phyloP scores from a whole-genome alignment of 1,140 invertebrate genomes.

The Macrostomum lignano region DNA sequence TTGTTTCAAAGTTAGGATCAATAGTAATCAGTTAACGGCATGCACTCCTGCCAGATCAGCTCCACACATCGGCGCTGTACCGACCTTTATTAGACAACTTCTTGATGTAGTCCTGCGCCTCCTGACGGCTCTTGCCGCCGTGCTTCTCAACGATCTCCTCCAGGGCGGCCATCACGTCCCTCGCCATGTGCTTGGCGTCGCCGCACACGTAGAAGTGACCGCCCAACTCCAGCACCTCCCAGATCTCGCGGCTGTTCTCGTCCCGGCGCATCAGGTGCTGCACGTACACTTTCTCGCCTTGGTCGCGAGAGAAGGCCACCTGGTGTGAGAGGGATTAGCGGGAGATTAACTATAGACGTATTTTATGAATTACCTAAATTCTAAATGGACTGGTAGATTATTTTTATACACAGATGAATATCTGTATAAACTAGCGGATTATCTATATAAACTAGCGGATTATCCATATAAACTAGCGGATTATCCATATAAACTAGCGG shows the following conservation, averaged over 20 bases:
- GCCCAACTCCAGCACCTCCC: slow-evolving; percentile 56
- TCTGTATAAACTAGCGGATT: no score
- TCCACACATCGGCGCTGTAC: slow-evolving; percentile 96
- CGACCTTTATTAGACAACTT: slow-evolving; percentile 87
- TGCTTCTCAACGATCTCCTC: slow-evolving; percentile 33
- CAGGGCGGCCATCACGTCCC: slow-evolving; percentile 25
- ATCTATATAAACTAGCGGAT: no score
- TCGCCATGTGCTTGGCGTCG: slow-evolving; percentile 30
- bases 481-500: no score
- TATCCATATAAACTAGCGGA: no score
- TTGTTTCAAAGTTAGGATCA: no score
- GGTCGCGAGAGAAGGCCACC: slow-evolving; percentile 78
- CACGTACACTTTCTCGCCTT: slow-evolving; percentile 65
- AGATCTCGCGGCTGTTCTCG: slow-evolving; percentile 56
- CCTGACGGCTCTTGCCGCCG: slow-evolving; percentile 44
- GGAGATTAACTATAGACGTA: no score
- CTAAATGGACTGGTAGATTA: no score
- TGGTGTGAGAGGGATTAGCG: no score
- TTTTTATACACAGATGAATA: no score
- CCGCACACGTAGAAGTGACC: slow-evolving; percentile 94
- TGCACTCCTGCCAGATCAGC: no score
- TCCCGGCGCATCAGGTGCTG: slow-evolving; percentile 66
- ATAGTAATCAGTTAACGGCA: no score
- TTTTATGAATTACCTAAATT: no score
- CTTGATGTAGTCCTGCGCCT: slow-evolving; percentile 69